Conservation (phyloP, 1,140 invertebrate genomes). For the Melitaea cinxia region DNA sequence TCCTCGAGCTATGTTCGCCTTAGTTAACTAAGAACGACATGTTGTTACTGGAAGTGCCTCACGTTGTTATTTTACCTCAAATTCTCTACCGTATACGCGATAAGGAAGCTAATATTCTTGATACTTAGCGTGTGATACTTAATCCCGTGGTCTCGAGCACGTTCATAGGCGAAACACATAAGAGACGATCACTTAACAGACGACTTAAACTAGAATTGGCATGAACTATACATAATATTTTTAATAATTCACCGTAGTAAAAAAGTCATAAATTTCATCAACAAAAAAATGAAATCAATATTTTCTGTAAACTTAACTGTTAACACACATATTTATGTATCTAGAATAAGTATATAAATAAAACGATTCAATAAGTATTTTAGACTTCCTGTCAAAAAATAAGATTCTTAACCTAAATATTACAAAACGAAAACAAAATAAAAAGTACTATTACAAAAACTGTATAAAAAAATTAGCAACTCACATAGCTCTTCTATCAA, state of each 20-base stretch:
- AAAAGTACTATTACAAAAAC: neutral
- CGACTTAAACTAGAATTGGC: neutral
- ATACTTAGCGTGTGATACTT: slow-evolving; percentile 23
- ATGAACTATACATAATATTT: neutral
- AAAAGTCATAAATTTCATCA: too few species aligned
- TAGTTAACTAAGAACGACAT: neutral
- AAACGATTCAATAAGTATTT: too few species aligned
- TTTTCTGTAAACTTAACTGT: too few species aligned
- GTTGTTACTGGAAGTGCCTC: neutral
- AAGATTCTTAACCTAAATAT: too few species aligned
- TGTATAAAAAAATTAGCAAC: neutral
- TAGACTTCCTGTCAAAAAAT: too few species aligned
- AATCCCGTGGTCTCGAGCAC: slow-evolving; percentile 12
- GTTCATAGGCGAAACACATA: neutral
- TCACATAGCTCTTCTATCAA: neutral
- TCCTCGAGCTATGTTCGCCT: neutral
- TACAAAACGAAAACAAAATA: too few species aligned
- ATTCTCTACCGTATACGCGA: neutral
- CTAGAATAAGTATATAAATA: too few species aligned
- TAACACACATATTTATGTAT: too few species aligned
- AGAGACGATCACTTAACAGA: neutral
- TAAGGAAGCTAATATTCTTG: slow-evolving; percentile 16
- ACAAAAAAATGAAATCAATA: too few species aligned
- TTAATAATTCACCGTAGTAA: too few species aligned
- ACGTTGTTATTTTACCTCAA: neutral